Evolutionary conservation across 2,888 invertebrate genomes (phyloP), one percentile per base, ranked within the genome.

Genomic region (Portevinia maculata): DNA sequence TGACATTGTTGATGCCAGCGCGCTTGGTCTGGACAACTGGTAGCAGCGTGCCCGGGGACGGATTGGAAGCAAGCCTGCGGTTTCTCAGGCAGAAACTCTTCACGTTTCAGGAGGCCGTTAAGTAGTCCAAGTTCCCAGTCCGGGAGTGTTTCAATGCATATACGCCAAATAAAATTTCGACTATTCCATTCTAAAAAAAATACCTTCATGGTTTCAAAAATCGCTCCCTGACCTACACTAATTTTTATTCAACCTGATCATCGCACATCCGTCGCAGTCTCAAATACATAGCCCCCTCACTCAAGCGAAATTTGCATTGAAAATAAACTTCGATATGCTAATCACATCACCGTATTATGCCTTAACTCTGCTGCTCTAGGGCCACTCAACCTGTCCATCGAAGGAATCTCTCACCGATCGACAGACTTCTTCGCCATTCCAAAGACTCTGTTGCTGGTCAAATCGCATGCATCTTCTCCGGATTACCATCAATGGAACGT

Each of bases 171-270:
- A n/a, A n/a, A n/a, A n/a, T n/a, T n/a, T n/a, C n/a, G n/a, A n/a
- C n/a, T n/a, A n/a, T n/a, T n/a, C n/a, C n/a, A n/a, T n/a, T n/a
- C n/a, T n/a, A 32, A 34, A 37, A 15, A 34, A 34, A n/a, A n/a
- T n/a, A 11, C 19, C 19, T 34, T 53, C 19, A 17, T 5, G 17
- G n/a, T 4, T 24, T 46, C 15, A 41, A 24, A 24, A 5, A 24
- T 24, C 6, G 6, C 24, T 44, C 30, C 78, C 44, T 83, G 78
- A 83, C 83, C 83, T 83, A 73, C 50, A 62, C 64, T 60, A 81
- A 81, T 81, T 70, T 81, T 53, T 50, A 76, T 81, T 44, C 67
- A 73, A 78, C 62, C 55, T 78, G 71, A 67, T 78, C 83, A 60
- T 15, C n/a, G 19, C 11, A 17, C 15, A 57, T 52, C 59, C n/a